phyloP scores from a whole-genome alignment of 1,140 invertebrate genomes.

The Harpegnathos saltator region DNA sequence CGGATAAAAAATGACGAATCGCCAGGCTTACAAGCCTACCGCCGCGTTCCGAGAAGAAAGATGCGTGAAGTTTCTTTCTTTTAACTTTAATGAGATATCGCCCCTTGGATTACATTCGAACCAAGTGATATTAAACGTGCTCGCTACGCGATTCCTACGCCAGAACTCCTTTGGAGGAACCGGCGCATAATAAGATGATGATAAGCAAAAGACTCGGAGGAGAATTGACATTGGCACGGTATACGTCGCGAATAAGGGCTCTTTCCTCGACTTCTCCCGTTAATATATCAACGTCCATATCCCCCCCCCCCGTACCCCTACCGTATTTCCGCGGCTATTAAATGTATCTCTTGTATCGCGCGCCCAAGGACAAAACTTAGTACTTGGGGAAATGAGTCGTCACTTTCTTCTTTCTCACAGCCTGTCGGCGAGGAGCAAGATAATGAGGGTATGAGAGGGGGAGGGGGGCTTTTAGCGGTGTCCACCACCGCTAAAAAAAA shows the following conservation, averaged over 20 bases:
- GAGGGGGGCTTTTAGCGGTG: slow-evolving; percentile 6
- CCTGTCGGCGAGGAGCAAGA: slow-evolving; percentile 15
- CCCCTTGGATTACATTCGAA: not conserved
- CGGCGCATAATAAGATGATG: not conserved
- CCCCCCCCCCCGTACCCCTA: not conserved
- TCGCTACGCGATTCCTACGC: too few species aligned
- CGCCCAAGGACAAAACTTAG: slow-evolving; percentile 21
- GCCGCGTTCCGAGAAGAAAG: not conserved
- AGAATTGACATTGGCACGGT: not conserved
- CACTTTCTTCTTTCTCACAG: slow-evolving; percentile 37
- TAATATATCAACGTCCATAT: slow-evolving; percentile 42
- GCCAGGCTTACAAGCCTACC: not conserved
- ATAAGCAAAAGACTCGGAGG: not conserved
- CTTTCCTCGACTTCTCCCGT: not conserved
- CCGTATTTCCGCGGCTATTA: slow-evolving; percentile 9
- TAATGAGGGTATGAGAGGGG: too few species aligned
- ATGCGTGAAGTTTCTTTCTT: not conserved
- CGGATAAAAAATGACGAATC: slow-evolving; percentile 12
- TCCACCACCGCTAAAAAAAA: slow-evolving; percentile 21
- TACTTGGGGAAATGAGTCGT: slow-evolving; percentile 27
- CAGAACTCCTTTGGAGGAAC: too few species aligned
- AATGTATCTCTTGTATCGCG: slow-evolving; percentile 2
- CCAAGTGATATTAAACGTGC: not conserved
- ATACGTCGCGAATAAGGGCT: not conserved
- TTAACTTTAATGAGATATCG: not conserved